phyloP scores from a whole-genome alignment of 1,140 invertebrate genomes.

The Episyrphus balteatus region DNA sequence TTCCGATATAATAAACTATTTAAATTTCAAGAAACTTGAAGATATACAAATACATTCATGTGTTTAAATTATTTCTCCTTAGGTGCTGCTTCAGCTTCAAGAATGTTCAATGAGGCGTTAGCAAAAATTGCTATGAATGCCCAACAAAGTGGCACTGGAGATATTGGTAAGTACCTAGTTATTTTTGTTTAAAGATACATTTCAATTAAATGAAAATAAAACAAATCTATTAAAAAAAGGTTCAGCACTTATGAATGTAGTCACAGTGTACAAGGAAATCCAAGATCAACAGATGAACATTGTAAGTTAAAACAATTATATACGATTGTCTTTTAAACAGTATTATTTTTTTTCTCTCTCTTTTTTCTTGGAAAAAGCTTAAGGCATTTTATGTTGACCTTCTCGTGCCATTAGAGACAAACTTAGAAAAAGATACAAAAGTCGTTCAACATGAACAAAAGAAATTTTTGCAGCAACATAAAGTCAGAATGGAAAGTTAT shows the following conservation, averaged over 20 bases:
- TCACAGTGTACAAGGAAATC: conserved; percentile 84
- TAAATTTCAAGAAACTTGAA: too few species aligned
- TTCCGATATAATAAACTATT: too few species aligned
- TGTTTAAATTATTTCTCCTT: conserved; percentile 34
- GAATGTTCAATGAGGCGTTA: conserved; percentile 76
- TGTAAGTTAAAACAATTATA: conserved; percentile 51
- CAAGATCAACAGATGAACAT: conserved; percentile 88
- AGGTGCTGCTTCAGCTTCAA: conserved; percentile 78
- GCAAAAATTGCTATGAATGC: conserved; percentile 75
- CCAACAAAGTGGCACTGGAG: conserved; percentile 76
- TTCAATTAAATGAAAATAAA: too few species aligned
- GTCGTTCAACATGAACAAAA: conserved; percentile 88
- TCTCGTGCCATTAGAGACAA: conserved; percentile 80
- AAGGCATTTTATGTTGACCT: conserved; percentile 91
- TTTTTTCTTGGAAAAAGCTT: conserved; percentile 48
- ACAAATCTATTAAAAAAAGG: conserved; percentile 45
- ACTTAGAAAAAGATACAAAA: conserved; percentile 87
- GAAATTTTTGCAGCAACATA: conserved; percentile 79
- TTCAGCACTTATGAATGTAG: conserved; percentile 77
- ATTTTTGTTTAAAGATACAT: too few species aligned
- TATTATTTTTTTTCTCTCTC: conserved; percentile 3
- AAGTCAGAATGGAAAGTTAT: conserved; percentile 75
- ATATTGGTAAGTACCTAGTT: conserved; percentile 77
- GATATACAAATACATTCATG: too few species aligned
- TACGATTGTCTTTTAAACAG: background rate